Conservation (phyloP, 2,797 vertebrate genomes). For the Setipinna tenuifilis region DNA sequence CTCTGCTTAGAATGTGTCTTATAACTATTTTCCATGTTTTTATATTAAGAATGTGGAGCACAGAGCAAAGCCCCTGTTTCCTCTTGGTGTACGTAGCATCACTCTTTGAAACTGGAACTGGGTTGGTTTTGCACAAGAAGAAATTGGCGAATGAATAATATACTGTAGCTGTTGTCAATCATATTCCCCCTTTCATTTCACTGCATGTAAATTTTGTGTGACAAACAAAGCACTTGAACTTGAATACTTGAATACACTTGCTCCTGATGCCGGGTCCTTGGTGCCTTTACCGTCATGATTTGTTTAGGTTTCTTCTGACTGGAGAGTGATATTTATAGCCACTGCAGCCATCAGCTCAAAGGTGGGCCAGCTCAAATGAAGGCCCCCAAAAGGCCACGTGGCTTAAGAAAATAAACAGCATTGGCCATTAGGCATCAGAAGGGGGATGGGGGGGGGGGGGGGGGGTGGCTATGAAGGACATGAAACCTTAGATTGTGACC, state of each 20-base stretch:
- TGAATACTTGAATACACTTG: no score
- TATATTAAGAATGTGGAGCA: no score
- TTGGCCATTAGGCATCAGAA: background rate
- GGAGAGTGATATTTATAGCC: conserved; percentile 30
- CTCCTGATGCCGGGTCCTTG: no score
- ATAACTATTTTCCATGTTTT: no score
- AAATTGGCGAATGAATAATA: no score
- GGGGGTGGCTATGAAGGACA: conserved; percentile 4
- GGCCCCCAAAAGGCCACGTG: background rate
- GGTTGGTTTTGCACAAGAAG: background rate
- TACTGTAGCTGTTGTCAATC: no score
- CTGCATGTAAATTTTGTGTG: no score
- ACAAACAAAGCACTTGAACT: no score
- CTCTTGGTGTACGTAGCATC: no score
- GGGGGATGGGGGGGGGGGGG: background rate
- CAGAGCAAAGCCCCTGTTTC: no score
- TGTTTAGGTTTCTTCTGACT: conserved; percentile 5
- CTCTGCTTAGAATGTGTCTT: no score
- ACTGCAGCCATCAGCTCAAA: conserved; percentile 31
- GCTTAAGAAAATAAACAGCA: background rate
- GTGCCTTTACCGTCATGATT: background rate
- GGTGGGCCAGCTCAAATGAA: background rate
- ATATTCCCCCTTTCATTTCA: no score
- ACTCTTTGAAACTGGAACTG: background rate
- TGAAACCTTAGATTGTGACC: conserved; percentile 28